Base-by-base conservation (phyloP, 1,140 invertebrate genomes). In the Linepithema humile region DNA sequence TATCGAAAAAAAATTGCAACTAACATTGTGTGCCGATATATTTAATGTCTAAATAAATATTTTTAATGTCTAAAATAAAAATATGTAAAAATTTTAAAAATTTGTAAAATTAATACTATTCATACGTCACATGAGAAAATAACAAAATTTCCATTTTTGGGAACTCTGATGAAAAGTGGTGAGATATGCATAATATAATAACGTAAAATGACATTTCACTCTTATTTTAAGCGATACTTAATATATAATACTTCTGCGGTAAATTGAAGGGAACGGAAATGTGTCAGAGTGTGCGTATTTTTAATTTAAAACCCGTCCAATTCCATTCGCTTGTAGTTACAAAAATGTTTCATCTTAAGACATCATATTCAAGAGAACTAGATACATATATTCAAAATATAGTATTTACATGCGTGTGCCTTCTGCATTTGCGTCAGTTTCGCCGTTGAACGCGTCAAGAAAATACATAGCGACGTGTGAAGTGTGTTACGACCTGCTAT, bases 351-450 rank as follows among this genome's bases (percentile, higher is more conserved):
- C 17, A 35, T 78, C 35, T 67, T 10, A 29, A 55, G 17, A 45
- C 10, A 45, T 45, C n/a, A 26, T 55, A 80, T 70, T 80, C 64
- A 15, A 17, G 55, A 38, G 26, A 29, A 29, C 40, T n/a, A 12
- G 26, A 80, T 32, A 45, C n/a, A 45, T 45, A 35, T 78, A 80
- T 80, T 80, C 75, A 80, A 80, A 80, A 69, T 43, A 80, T 55
- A 62, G 6, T 69, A 80, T 80, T 70, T 80, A 80, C 64, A 69
- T 80, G 75, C 75, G 38, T 32, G 75, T 80, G 43, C 15, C 75
- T 29, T 40, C 12, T 0, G 48, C 48, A 35, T 55, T 20, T 23
- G 64, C 50, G 48, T 78, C 62, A 55, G 35, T 55, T 26, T 69
- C 29, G 17, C 48, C 75, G 26, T 43, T 69, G 75, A 69, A 43